A percentile compares a stretch with the other conserved stretches of the same genome.
These are phyloP conservation scores for Myanophis thanlyinensis DNA, from an alignment of 2,113 vertebrate genomes.

Conservation along the genomic window DNA sequence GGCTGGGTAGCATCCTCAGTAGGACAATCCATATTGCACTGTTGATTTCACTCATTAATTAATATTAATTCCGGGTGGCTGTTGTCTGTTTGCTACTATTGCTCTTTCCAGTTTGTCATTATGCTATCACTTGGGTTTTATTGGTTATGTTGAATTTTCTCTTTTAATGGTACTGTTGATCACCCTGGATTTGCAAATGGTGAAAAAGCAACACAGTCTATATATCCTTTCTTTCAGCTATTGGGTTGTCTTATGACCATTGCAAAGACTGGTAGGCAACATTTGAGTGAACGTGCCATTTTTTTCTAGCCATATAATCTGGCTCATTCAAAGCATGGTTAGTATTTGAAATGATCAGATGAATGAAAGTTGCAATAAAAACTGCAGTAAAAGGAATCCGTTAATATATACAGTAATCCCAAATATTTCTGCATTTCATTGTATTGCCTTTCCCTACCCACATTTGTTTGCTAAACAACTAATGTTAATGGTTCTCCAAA, in stretches of 20 bases:
- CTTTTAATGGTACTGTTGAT: background rate
- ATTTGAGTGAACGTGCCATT: background rate
- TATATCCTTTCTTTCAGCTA: background rate
- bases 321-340: background rate
- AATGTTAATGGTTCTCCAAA: background rate
- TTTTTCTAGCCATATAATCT: background rate
- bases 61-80: background rate
- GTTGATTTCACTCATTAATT: background rate
- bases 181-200: background rate
- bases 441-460: background rate
- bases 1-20: background rate
- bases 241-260: background rate
- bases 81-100: background rate
- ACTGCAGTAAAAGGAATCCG: background rate
- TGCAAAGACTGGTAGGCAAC: background rate
- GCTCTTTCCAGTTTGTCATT: background rate
- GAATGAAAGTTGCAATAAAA: background rate
- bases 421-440: background rate
- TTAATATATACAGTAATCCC: background rate
- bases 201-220: background rate
- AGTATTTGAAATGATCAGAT: background rate
- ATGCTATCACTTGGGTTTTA: background rate
- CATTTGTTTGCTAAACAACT: background rate
- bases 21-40: background rate
- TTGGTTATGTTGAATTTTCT: background rate